Conservation (phyloP, 2,888 invertebrate genomes). For the Arge pagana region DNA sequence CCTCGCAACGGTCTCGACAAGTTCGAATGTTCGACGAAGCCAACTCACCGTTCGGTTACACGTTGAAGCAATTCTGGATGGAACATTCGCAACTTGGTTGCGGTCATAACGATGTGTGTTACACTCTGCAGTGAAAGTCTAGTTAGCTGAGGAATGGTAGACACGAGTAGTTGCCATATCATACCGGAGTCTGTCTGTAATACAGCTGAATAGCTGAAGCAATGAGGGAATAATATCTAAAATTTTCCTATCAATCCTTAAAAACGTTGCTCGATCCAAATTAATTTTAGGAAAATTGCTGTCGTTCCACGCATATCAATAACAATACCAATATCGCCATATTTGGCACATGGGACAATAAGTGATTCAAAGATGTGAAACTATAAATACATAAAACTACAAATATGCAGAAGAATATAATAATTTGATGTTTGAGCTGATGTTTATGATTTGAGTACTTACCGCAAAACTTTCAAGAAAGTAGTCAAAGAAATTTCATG, state of each 20-base stretch:
- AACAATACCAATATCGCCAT: too few relatives aligned
- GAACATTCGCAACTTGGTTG: conserved; percentile 61
- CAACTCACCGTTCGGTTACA: conserved; percentile 58
- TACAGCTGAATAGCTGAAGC: neutral
- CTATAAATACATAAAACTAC: too few relatives aligned
- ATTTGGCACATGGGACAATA: too few relatives aligned
- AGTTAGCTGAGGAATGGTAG: conserved; percentile 60
- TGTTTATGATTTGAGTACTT: too few relatives aligned
- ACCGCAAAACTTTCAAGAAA: conserved; percentile 64
- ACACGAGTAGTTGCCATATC: conserved; percentile 2
- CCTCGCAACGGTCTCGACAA: neutral
- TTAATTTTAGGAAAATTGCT: too few relatives aligned
- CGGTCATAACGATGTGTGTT: conserved; percentile 69
- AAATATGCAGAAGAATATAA: too few relatives aligned
- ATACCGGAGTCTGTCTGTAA: neutral
- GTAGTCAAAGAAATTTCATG: conserved; percentile 71
- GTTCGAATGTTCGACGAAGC: neutral
- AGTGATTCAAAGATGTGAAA: too few relatives aligned
- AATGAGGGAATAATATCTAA: too few relatives aligned
- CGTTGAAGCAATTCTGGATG: conserved; percentile 58
- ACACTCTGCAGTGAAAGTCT: conserved; percentile 67
- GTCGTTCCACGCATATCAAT: too few relatives aligned
- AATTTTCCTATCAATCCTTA: too few relatives aligned
- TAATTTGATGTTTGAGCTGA: too few relatives aligned
- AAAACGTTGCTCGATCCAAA: too few relatives aligned